Base-by-base conservation (phyloP, 2,797 vertebrate genomes). In the Clarias platycephalus region DNA sequence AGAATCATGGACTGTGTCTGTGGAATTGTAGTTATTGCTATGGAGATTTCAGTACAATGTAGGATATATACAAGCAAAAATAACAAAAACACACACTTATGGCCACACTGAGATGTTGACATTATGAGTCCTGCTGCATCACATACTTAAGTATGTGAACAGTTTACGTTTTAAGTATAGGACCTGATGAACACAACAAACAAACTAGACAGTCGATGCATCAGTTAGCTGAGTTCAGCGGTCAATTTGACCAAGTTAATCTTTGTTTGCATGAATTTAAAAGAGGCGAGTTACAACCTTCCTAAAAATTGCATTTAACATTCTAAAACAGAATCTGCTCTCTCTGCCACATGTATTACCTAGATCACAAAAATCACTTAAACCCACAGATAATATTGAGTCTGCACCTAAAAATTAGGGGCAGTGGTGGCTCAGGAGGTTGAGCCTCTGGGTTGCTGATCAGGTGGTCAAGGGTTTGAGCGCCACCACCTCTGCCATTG, bases 61-160 rank as follows among this genome's bases (percentile, higher is more conserved):
- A 53, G 44, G 44, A 53, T 10, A 26, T 44, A n/a, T 72, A 9
- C 26, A 28, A 53, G 71, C 0, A 53, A 44, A 74, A 26, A 9
- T 24, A 26, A 6, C 26, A 49, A 55, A 55, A 74, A 5, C 22
- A 24, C 12, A 40, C 37, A 13, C 15, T 28, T 28, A 74, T 55
- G 16, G 13, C 1, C 72, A 75, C 7, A 75, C 20, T 18, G 53
- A 28, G 55, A 74, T 18, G 40, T 53, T 72, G 26, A 53, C 12
- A 49, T 53, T 53, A 18, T 53, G 57, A 31, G 49, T 74, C n/a
- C n/a, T 74, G n/a, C 44, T 74, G 70, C 44, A 75, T 57, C 71
- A 74, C 26, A 49, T 44, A 20, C 55, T 28, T 53, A 57, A 15
- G 53, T 15, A 74, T 28, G 15, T 55, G 15, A 28, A 75, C 44